A percentile compares a stretch with the other conserved stretches of the same genome.
Evolutionary conservation across 2,888 invertebrate species (phyloP).

Genomic region (Apeira syringaria): DNA sequence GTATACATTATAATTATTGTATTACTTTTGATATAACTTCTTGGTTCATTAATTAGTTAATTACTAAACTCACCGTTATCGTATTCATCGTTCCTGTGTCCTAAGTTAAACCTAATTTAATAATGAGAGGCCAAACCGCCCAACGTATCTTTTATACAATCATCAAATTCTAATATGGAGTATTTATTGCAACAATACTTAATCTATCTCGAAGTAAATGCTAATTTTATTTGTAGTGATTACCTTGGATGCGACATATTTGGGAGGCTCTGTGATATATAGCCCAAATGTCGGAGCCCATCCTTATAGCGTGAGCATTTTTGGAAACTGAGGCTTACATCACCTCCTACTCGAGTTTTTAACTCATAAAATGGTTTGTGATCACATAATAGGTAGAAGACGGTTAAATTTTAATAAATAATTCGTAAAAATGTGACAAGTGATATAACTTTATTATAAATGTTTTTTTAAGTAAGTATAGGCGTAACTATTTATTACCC

Average conservation of each 20-base stretch:
- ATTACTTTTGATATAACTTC: no score
- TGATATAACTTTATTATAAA: no score
- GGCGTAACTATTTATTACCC: no score
- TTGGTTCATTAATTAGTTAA: background rate
- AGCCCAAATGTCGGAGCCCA: conserved; percentile 16
- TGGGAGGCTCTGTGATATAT: conserved; percentile 62
- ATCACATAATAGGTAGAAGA: conserved; percentile 7
- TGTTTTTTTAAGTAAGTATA: no score
- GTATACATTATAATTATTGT: no score
- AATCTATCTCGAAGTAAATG: conserved; percentile 66
- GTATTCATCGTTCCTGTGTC: conserved; percentile 62
- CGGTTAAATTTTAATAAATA: no score
- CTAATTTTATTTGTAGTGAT: conserved; percentile 69
- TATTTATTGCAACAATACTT: conserved; percentile 69
- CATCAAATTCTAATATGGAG: conserved; percentile 66
- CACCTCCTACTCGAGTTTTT: conserved; percentile 22
- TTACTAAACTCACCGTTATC: conserved; percentile 56
- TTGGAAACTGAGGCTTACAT: conserved; percentile 23
- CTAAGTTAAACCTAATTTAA: conserved; percentile 44
- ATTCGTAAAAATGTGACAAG: no score
- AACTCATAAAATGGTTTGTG: conserved; percentile 1
- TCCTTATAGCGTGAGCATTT: conserved; percentile 21
- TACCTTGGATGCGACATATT: conserved; percentile 64
- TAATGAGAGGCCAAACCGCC: conserved; percentile 56
- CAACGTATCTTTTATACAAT: conserved; percentile 67